Base-by-base conservation (phyloP, 37 sponge, comb jelly and placozoan genomes). In the Haliclona indistincta region DNA sequence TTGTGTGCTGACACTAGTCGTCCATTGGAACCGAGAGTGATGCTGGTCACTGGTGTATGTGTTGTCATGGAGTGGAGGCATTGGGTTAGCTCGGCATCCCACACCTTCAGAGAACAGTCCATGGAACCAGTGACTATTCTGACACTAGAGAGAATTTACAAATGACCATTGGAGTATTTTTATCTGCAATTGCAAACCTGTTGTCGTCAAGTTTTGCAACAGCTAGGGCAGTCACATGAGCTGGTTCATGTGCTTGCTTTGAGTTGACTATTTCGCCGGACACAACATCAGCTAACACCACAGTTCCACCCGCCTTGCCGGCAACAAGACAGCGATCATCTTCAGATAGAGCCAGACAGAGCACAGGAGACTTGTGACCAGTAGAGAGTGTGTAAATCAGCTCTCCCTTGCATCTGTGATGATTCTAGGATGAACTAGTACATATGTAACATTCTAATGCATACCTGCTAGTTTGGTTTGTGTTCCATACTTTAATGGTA, bases 401-500 rank as follows among this genome's bases (percentile, higher is more conserved):
- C 44, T 85, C 53, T 25, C 86, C 91, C 64, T 43, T 69, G 34
- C 66, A 71, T 44, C 91, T 81, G 52, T 28, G 68, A n/a, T 41
- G 3, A 7, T 42, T 20, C 5, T 19, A 62, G 36, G 1, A 17
- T 1, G 42, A 32, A 77, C 0, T 60, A 20, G 62, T 0, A 10
- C 39, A 43, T 23, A 44, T 45, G 19, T 11, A 43, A 22, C 17
- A 33, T 41, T 2, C 10, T 29, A n/a, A 44, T 5, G 22, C 75
- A 49, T 37, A 92, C 93, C 81, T 79, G 93, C 93, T 92, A 13
- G 63, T 51, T 15, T 25, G 20, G 56, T 92, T 78, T 11, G 81
- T 80, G 64, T 84, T 86, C 93, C 93, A 92, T 7, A 92, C 68
- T 60, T 81, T 87, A 26, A 88, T 45, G 36, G 77, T 79, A 15